Percentiles rank a stretch among this genome's conserved stretches.
phyloP scores from a whole-genome alignment of 2,888 invertebrate species.

The Gisinianus flammeolus region DNA sequence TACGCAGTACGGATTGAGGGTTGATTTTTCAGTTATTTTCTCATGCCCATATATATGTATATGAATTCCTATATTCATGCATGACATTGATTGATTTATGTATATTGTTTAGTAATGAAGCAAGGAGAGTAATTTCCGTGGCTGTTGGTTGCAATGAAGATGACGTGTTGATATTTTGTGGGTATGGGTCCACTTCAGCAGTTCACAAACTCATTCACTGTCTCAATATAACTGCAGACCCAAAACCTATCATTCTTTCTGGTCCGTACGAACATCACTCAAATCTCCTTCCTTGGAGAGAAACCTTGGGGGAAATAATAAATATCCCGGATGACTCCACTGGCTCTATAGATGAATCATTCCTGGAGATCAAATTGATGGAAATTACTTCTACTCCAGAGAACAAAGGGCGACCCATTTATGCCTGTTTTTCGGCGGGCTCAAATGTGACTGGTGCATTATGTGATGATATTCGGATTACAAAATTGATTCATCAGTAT shows the following conservation, averaged over 20 bases:
- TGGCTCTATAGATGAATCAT: slow-evolving; percentile 43
- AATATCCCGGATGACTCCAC: slow-evolving; percentile 41
- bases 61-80: too few relatives aligned
- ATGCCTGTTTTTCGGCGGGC: slow-evolving; percentile 85
- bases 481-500: slow-evolving; percentile 78
- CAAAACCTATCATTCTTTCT: slow-evolving; percentile 70
- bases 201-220: slow-evolving; percentile 74
- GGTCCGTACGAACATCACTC: slow-evolving; percentile 78
- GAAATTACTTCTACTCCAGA: slow-evolving; percentile 19
- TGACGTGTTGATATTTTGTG: slow-evolving; percentile 77
- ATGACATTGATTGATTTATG: neutral
- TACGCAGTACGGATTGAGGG: slow-evolving; percentile 61
- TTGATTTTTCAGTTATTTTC: neutral
- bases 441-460: slow-evolving; percentile 89
- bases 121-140: slow-evolving; percentile 76
- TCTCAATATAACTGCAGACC: slow-evolving; percentile 18
- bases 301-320: slow-evolving; percentile 67
- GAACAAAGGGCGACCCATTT: slow-evolving; percentile 69
- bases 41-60: too few relatives aligned
- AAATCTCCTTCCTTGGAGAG: slow-evolving; percentile 81
- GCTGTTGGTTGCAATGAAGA: slow-evolving; percentile 79
- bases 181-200: slow-evolving; percentile 75
- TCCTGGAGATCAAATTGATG: slow-evolving; percentile 38
- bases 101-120: slow-evolving; percentile 74
- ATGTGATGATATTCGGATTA: slow-evolving; percentile 81